Evolutionary conservation across 2,113 vertebrate species (phyloP).

Genomic region (Motacilla alba): DNA sequence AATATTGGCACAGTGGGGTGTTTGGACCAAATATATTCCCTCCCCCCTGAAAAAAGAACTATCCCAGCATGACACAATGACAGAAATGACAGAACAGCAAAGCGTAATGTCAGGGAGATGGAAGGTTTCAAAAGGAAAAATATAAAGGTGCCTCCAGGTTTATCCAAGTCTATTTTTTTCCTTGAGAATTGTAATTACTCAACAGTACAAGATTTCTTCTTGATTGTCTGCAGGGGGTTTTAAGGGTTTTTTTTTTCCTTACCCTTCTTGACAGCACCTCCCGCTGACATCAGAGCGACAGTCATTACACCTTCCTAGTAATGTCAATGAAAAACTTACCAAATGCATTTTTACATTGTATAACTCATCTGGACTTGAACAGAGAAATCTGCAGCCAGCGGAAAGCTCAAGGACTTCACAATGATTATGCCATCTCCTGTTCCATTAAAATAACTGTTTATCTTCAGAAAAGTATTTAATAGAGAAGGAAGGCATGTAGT

Average conservation of each 20-base stretch:
- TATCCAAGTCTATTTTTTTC: conserved; percentile 30
- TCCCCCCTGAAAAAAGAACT: neutral
- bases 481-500: neutral
- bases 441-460: conserved; percentile 10
- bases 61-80: neutral
- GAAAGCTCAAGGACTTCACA: conserved; percentile 10
- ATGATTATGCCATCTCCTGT: neutral
- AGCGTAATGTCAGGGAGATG: neutral
- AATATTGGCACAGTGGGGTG: neutral
- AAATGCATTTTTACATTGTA: conserved; percentile 21
- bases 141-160: conserved; percentile 21
- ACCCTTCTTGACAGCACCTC: conserved; percentile 48
- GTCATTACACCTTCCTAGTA: conserved; percentile 51
- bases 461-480: neutral
- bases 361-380: conserved; percentile 35
- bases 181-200: conserved; percentile 50
- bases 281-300: conserved; percentile 47
- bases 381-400: conserved; percentile 1
- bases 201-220: conserved; percentile 7
- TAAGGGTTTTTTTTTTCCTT: neutral
- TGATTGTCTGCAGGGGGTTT: conserved; percentile 22
- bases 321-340: conserved; percentile 43
- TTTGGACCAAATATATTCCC: neutral
- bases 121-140: conserved; percentile 51
- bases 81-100: conserved; percentile 36